Evolutionary conservation across 1,140 invertebrate genomes (phyloP), one percentile per base, ranked within the genome.

Genomic region (Drosophila quadrilineata): DNA sequence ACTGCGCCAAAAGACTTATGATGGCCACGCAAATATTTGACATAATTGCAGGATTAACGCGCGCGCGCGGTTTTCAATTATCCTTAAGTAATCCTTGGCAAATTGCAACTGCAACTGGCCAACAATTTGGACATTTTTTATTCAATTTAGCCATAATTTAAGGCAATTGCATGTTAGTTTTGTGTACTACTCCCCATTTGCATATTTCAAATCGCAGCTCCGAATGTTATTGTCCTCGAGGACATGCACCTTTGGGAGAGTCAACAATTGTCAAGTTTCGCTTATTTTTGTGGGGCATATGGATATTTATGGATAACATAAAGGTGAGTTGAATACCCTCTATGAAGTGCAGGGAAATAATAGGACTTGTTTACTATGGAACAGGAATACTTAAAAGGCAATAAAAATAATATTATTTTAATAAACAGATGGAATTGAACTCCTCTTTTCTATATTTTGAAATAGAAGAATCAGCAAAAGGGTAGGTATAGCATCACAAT

Each of bases 1-100:
- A n/a, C n/a, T n/a, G 36, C n/a, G 26, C 29, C 26, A 3, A 46
- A 77, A 77, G 57, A 79, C 60, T 71, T 71, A 84, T 84, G 79
- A 85, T 67, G 66, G 35, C 35, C 28, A 53, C 3, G 45, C 53
- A 62, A 66, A 57, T 60, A 75, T 74, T 64, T 85, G 79, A 67
- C 74, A 77, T 85, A 71, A 84, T 76, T 73, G 49, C 54, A 22
- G 54, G 40, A 71, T 74, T 73, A 84, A 35, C 45, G 21, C 10
- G 31, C 21, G 41, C 3, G 22, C 35, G 16, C 41, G 14, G 19
- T 58, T 75, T 82, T 84, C 69, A 82, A 82, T 84, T 84, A 73
- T 36, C 40, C 28, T 26, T 66, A 67, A 59, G 59, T 66, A 66
- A 70, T 63, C 28, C 31, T 48, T 45, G 56, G 41, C 36, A 72